Evolutionary conservation across 2,888 invertebrate genomes (phyloP), one percentile per base, ranked within the genome.

Genomic region (Dolichopus griseipennis): DNA sequence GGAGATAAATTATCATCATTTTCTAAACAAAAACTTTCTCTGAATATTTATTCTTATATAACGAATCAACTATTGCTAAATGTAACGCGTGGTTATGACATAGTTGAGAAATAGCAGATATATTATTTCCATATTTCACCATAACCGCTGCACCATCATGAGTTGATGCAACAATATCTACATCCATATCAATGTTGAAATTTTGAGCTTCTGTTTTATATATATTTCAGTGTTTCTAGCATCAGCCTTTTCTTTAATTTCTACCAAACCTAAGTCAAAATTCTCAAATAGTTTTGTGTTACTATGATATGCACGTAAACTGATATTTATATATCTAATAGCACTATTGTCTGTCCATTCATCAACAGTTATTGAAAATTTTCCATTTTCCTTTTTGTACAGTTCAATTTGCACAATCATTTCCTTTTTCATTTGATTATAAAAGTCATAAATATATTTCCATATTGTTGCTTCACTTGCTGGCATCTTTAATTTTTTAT

Each of bases 11-110:
- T 34, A 21, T 61, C 61, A 18, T 70, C 65, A 65, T 62, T 27
- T 43, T 68, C 34, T 65, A 64, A 65, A 65, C 66, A 62, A 66
- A 66, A 63, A 66, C 66, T 68, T 33, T n/a, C 66, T 64, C 63
- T n/a, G n/a, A n/a, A n/a, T n/a, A n/a, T n/a, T n/a, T n/a, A n/a
- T n/a, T n/a, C n/a, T n/a, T n/a, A n/a, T 68, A 27, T 27, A 18
- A 64, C 7, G n/a, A 20, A 20, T 5, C 27, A 12, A 61, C 62
- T 61, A 66, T 34, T 33, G 66, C 61, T 61, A 66, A n/a, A 61
- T 66, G 62, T 33, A 66, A 33, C 33, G 61, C 66, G 27, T 61
- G 66, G 27, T 66, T 66, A 52, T 61, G 33, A 61, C 66, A 61
- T 20, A 61, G 61, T 61, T 66, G 66, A 66, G 61, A 61, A 20